phyloP scores from a whole-genome alignment of 2,113 vertebrate genomes.

The Nematolebias whitei region DNA sequence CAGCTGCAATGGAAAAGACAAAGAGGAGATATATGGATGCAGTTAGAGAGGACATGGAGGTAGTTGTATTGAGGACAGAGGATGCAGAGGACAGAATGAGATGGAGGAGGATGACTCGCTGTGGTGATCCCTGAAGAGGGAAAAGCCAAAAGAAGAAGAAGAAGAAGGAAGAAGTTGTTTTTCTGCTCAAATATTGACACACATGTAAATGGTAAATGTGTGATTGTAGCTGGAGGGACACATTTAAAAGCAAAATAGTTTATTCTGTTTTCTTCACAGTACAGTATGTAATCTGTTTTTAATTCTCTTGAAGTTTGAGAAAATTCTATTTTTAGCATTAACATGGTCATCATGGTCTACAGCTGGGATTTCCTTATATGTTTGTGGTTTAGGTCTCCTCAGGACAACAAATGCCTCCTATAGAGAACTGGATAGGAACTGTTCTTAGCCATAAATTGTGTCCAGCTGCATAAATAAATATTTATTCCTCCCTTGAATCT shows the following conservation, averaged over 20 bases:
- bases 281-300: too few relatives aligned
- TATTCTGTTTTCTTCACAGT: too few relatives aligned
- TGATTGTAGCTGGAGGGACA: neutral
- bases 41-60: too few relatives aligned
- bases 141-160: too few relatives aligned
- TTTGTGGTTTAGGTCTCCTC: conserved; percentile 7
- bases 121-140: too few relatives aligned
- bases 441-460: neutral
- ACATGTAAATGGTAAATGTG: neutral
- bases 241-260: neutral
- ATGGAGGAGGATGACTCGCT: too few relatives aligned
- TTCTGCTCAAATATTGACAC: neutral
- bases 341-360: neutral
- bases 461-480: neutral
- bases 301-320: neutral
- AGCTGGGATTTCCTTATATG: conserved; percentile 2
- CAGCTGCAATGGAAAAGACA: too few relatives aligned
- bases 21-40: too few relatives aligned
- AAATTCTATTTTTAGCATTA: neutral
- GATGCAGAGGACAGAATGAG: too few relatives aligned
- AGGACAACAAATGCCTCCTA: conserved; percentile 4
- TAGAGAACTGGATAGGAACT: neutral
- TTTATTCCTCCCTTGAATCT: neutral
- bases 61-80: too few relatives aligned
- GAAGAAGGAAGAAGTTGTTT: too few relatives aligned